Conservation (phyloP, 2,797 vertebrate genomes). For the Platyrinchus mystaceus region DNA sequence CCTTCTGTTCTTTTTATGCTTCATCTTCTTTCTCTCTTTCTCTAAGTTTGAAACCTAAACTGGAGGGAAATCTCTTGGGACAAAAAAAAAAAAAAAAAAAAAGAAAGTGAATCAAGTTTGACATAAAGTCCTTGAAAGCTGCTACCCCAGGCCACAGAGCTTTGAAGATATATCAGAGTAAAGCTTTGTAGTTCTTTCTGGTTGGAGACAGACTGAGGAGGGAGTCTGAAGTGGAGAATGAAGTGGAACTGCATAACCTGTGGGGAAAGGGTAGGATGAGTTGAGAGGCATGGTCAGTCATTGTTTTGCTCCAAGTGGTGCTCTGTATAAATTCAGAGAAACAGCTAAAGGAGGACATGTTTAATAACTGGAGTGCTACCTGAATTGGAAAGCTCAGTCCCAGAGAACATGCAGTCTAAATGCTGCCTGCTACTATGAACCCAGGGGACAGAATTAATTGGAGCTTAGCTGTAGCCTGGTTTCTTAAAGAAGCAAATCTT, state of each 20-base stretch:
- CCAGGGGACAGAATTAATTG: slow-evolving; percentile 40
- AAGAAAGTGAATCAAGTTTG: background rate
- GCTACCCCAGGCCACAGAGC: background rate
- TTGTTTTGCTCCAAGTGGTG: background rate
- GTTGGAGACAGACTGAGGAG: background rate
- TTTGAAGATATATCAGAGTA: background rate
- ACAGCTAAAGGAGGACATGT: background rate
- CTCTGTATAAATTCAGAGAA: background rate
- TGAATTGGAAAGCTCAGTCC: background rate
- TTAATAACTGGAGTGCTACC: background rate
- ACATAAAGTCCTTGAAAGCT: background rate
- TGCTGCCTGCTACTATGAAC: slow-evolving; percentile 1
- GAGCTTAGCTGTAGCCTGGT: slow-evolving; percentile 31
- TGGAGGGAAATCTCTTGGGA: background rate
- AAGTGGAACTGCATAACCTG: background rate
- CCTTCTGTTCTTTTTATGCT: background rate
- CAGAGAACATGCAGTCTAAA: background rate
- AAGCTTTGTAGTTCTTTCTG: background rate
- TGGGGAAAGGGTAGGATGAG: background rate
- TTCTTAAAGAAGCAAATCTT: slow-evolving; percentile 19
- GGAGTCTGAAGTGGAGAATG: background rate
- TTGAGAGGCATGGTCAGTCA: background rate
- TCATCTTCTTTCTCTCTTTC: background rate
- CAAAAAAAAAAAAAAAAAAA: background rate
- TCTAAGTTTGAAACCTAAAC: background rate